Percentiles rank a stretch among this genome's conserved stretches.
phyloP scores from a whole-genome alignment of 2,113 vertebrate genomes.

The Coptodon bakossiorum region DNA sequence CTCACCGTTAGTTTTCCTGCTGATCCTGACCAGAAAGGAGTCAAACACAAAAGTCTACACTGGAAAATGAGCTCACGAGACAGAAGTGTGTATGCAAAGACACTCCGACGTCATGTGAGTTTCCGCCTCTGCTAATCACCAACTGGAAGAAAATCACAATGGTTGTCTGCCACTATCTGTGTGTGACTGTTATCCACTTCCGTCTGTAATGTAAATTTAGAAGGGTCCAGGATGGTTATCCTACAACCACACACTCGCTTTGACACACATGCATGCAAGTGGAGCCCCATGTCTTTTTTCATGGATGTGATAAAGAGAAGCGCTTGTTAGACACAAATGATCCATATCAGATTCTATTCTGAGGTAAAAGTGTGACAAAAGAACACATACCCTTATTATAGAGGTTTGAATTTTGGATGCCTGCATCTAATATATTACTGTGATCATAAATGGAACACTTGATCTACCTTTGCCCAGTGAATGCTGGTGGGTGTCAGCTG shows the following conservation, averaged over 20 bases:
- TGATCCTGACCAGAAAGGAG: background rate
- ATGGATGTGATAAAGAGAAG: background rate
- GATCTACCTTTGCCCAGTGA: background rate
- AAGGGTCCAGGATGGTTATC: background rate
- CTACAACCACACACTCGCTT: background rate
- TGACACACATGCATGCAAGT: background rate
- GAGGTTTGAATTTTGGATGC: background rate
- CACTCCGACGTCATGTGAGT: background rate
- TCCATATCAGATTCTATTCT: background rate
- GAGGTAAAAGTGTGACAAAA: background rate
- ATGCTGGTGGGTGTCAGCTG: background rate
- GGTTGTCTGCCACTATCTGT: background rate
- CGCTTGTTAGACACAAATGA: background rate
- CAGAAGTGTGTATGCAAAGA: background rate
- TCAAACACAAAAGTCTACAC: slow-evolving; percentile 14
- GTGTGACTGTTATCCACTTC: slow-evolving; percentile 7
- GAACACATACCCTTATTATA: background rate
- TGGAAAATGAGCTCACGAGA: slow-evolving; percentile 48
- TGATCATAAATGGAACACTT: background rate
- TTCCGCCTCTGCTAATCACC: slow-evolving; percentile 41
- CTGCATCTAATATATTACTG: background rate
- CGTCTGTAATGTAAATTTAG: slow-evolving; percentile 40
- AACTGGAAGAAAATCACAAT: background rate
- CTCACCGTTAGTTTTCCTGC: background rate
- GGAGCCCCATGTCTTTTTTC: background rate